These are phyloP conservation scores for Hemibates koningsi DNA, from an alignment of 2,113 vertebrate species.

Conservation along the genomic window DNA sequence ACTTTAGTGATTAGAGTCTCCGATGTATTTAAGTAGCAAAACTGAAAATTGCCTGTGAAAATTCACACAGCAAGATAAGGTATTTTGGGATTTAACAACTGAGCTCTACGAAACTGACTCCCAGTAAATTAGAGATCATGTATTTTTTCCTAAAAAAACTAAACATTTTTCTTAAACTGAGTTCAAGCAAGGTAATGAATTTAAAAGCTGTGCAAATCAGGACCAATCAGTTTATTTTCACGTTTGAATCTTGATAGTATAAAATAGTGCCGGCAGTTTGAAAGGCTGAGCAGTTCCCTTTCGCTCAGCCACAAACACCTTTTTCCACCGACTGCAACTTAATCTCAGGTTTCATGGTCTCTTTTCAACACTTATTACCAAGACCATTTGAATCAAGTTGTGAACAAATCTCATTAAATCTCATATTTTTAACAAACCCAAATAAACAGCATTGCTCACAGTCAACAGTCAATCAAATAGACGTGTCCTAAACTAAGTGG, in stretches of 20 bases:
- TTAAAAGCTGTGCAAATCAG: not conserved
- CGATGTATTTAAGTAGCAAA: not conserved
- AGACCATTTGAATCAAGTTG: not conserved
- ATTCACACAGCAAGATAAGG: not conserved
- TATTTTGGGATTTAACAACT: not conserved
- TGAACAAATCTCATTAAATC: not conserved
- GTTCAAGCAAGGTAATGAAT: not conserved
- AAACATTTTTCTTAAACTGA: not conserved
- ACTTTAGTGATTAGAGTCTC: not conserved
- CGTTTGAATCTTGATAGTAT: not conserved
- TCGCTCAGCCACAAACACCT: not conserved
- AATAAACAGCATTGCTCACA: not conserved
- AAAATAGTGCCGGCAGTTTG: not conserved
- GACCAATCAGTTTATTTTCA: not conserved
- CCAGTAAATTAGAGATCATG: not conserved
- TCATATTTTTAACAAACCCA: rapidly evolving
- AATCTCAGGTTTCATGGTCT: not conserved
- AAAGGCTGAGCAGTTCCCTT: not conserved
- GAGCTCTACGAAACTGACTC: not conserved
- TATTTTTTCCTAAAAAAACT: not conserved
- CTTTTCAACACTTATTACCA: not conserved
- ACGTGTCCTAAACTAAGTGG: not conserved
- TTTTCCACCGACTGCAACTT: not conserved
- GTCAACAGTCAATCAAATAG: not conserved
- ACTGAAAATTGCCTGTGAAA: not conserved